Evolutionary conservation across 1,140 invertebrate genomes (phyloP), one percentile per base, ranked within the genome.

Genomic region (Acarapis woodi): DNA sequence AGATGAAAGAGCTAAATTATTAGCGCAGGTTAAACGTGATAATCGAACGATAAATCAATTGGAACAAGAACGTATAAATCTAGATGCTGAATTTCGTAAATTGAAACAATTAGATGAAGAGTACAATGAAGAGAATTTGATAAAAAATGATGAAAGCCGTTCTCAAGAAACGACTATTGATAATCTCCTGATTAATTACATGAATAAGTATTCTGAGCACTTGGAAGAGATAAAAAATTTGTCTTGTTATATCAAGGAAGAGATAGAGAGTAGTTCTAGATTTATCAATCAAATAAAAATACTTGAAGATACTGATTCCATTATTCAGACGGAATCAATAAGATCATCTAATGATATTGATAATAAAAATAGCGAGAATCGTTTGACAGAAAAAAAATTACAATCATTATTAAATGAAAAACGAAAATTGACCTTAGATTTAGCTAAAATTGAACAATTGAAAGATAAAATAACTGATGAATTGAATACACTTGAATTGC

Each of bases 11-110:
- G 22, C 19, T 9, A 18, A 23, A 25, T 24, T 43, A 9, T 6
- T 43, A 10, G 42, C 42, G 2, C 42, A 43, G 29, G 35, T 43
- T 8, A 40, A 41, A 32, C 10, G 42, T 10, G 42, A 43, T 31
- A 43, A 43, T 24, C 22, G 36, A 21, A 33, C 40, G 23, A 43
- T 43, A 9, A n/a, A 4, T 15, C 6, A 4, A 10, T 22, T 40
- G 10, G 38, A 41, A 23, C 3, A 4, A 18, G 28, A 19, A 21
- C 34, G 12, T 26, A 35, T 22, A 24, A 29, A 18, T 26, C 29
- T n/a, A 32, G n/a, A 15, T n/a, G 18, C 8, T 9, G 5, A 6
- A 25, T 31, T 5, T 14, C 36, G 12, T 26, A 43, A 8, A 24
- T 37, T n/a, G 32, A 43, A 16, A 20, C 14, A 10, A 26, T 34